phyloP scores from a whole-genome alignment of 2,797 vertebrate genomes.

The Xyrichtys novacula region DNA sequence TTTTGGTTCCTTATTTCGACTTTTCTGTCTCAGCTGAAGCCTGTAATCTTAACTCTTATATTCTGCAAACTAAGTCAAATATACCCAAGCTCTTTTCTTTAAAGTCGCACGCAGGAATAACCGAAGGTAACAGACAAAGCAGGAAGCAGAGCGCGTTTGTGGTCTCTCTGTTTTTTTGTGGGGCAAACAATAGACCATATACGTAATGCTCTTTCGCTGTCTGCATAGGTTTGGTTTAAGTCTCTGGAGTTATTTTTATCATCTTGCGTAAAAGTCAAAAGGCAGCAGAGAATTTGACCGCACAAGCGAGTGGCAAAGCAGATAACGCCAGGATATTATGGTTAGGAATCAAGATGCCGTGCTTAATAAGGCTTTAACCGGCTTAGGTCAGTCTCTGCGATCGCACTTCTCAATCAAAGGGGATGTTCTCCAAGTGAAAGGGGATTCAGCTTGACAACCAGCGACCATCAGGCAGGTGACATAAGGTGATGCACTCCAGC shows the following conservation, averaged over 20 bases:
- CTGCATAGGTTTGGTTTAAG: background rate
- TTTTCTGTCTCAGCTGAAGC: conserved; percentile 26
- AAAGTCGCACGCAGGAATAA: background rate
- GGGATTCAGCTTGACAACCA: conserved; percentile 43
- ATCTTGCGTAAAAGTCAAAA: conserved; percentile 54
- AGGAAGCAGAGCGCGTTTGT: background rate
- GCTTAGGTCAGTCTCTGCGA: conserved; percentile 72
- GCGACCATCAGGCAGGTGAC: conserved; percentile 29
- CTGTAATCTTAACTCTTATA: conserved; percentile 2
- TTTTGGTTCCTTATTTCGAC: conserved; percentile 50
- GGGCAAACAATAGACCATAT: background rate
- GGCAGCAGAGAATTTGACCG: conserved; percentile 24
- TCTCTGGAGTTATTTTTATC: background rate
- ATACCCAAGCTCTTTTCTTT: background rate
- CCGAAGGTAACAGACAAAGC: background rate
- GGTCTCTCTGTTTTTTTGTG: background rate
- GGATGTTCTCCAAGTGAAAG: conserved; percentile 77
- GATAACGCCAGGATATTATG: conserved; percentile 67
- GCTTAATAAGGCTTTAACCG: conserved; percentile 83
- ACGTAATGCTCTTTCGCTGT: background rate
- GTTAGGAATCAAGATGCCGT: conserved; percentile 80
- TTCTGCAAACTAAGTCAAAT: background rate
- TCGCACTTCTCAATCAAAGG: conserved; percentile 68
- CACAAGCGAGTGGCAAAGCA: conserved; percentile 57
- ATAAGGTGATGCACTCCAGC: conserved; percentile 21